A percentile compares a stretch with the other conserved stretches of the same genome.
These are phyloP conservation scores for Dinocampus coccinellae DNA, from an alignment of 2,888 invertebrate species.

Conservation along the genomic window DNA sequence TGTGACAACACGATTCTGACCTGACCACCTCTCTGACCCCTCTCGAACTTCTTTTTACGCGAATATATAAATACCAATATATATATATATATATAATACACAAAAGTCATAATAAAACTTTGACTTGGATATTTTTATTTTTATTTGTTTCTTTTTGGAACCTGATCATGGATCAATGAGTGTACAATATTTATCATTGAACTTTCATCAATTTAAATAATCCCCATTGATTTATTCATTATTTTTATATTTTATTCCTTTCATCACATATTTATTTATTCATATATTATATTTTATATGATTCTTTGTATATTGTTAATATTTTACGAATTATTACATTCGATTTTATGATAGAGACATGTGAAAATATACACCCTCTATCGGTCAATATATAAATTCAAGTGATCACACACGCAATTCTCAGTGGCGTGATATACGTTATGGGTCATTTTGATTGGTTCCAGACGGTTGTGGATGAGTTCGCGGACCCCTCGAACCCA, in stretches of 20 bases:
- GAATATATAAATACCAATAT: not conserved
- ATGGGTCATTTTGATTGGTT: slow-evolving; percentile 43
- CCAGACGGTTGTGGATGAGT: slow-evolving; percentile 42
- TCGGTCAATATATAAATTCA: not conserved
- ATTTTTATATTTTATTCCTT: too few relatives aligned
- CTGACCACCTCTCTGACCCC: slow-evolving; percentile 55
- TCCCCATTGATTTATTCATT: not conserved
- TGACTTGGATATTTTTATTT: not conserved
- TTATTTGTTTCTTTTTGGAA: not conserved
- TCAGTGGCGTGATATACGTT: slow-evolving; percentile 9
- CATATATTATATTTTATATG: too few relatives aligned
- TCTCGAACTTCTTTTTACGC: slow-evolving; percentile 23
- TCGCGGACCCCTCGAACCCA: slow-evolving; percentile 36
- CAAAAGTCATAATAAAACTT: not conserved
- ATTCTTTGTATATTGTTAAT: too few relatives aligned
- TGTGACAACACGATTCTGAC: slow-evolving; percentile 69
- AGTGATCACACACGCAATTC: slow-evolving; percentile 21
- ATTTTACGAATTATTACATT: not conserved
- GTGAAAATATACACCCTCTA: not conserved
- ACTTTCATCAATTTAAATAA: not conserved
- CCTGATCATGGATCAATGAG: not conserved
- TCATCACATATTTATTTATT: too few relatives aligned
- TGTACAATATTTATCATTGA: too few relatives aligned
- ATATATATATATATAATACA: not conserved
- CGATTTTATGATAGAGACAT: not conserved